Base-by-base conservation (phyloP, 1,140 invertebrate species). In the Proales similis region DNA sequence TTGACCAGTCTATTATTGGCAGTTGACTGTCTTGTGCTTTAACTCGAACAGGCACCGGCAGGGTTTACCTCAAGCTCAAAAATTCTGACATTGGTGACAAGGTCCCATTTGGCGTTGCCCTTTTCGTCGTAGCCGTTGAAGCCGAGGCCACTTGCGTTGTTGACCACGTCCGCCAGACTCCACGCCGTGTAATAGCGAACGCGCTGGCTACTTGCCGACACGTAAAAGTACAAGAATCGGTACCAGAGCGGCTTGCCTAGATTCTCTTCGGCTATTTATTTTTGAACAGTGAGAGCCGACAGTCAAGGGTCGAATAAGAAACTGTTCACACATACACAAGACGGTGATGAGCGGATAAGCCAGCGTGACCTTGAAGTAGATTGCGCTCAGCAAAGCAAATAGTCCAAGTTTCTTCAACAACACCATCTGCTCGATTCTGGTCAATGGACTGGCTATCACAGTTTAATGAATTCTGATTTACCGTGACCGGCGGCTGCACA, bases 121-220 rank as follows among this genome's bases (percentile, higher is more conserved):
- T 66, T 63, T 85, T 81, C 77, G 68, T 84, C 81, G 67, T 84
- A 88, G 0, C 90, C 90, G 70, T 83, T 85, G 72, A 88, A 93
- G 9, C 91, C 91, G 65, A 95, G 80, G 1, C 92, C 92, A 6
- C 86, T 86, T 69, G 89, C 86, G 73, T 95, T 94, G 72, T 88
- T 93, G 66, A 93, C 86, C 0, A 87, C 86, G 74, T 96, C 92
- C 7, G 87, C 88, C 75, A 68, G 65, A 69, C 68, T 79, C 91
- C 92, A 97, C 3, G 90, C 93, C 72, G 92, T 88, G 76, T 96
- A 96, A 78, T 96, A 96, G 76, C 94, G 94, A 70, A 87, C 17
- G 82, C 80, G 33, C 87, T 74, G 67, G 85, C 81, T 62, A 90
- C 79, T 27, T n/a, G 36, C 14, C 14, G 65, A 65, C 7, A 65